These are phyloP conservation scores for Platyrinchus mystaceus DNA, from an alignment of 2,797 vertebrate genomes.

Conservation along the genomic window DNA sequence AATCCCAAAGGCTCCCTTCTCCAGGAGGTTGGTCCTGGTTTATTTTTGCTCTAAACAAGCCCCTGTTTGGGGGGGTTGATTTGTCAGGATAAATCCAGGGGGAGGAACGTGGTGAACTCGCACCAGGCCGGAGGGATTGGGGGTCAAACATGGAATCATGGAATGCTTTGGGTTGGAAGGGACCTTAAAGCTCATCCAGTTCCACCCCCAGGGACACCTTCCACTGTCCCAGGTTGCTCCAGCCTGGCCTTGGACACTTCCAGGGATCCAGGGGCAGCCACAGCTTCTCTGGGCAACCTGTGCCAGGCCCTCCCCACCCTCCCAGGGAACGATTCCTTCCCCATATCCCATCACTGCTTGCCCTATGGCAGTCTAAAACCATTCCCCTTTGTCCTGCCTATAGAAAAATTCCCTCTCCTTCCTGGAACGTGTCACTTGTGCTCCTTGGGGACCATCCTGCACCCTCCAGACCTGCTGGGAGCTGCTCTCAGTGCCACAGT, in stretches of 20 bases:
- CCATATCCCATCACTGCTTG: background rate
- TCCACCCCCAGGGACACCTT: background rate
- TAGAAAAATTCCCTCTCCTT: background rate
- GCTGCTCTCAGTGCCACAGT: accelerated
- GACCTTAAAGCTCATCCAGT: background rate
- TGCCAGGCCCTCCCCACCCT: background rate
- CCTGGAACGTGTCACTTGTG: background rate
- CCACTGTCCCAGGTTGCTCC: background rate
- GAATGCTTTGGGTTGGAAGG: background rate
- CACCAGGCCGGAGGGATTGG: background rate
- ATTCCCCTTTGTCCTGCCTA: background rate
- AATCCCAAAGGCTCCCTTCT: background rate
- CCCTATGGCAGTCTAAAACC: background rate
- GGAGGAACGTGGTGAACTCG: background rate
- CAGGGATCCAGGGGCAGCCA: background rate
- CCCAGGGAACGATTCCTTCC: background rate
- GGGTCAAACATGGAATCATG: background rate
- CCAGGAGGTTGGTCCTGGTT: background rate
- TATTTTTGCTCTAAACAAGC: background rate
- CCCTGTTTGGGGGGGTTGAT: background rate
- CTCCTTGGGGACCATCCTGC: background rate
- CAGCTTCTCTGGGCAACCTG: background rate
- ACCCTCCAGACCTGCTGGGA: accelerated
- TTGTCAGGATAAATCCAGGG: background rate
- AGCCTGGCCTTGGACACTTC: background rate